Percentiles rank a stretch among this genome's conserved stretches.
These are phyloP conservation scores for Hyphantria cunea DNA, from an alignment of 1,140 invertebrate genomes.

Conservation along the genomic window DNA sequence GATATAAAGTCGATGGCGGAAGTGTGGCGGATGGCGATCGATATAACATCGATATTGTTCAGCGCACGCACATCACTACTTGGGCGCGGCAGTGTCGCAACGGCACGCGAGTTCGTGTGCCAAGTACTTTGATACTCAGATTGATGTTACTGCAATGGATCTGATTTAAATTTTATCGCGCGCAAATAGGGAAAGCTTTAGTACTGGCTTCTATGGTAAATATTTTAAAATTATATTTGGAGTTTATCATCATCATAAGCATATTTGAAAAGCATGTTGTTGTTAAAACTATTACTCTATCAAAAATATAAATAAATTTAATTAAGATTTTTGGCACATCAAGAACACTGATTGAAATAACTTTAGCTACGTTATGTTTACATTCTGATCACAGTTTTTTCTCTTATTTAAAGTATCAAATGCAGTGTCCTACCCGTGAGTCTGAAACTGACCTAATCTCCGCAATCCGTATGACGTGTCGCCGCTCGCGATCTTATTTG, in stretches of 20 bases:
- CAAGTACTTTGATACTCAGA: slow-evolving; percentile 10
- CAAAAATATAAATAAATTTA: no score
- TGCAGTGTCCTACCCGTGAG: not conserved
- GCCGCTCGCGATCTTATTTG: slow-evolving; percentile 42
- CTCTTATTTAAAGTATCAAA: not conserved
- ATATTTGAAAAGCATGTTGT: no score
- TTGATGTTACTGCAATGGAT: slow-evolving; percentile 4
- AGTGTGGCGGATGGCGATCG: slow-evolving; percentile 18
- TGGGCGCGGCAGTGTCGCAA: slow-evolving; percentile 72
- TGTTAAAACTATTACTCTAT: no score
- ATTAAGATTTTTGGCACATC: no score
- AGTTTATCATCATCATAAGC: no score
- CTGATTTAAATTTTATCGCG: not conserved
- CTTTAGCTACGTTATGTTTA: no score
- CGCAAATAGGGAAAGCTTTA: no score
- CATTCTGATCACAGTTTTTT: no score
- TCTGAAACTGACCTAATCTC: slow-evolving; percentile 38
- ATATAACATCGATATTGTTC: slow-evolving; percentile 44
- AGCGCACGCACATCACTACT: slow-evolving; percentile 58
- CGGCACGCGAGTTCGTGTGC: slow-evolving; percentile 58
- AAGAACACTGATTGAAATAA: no score
- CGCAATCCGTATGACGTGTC: slow-evolving; percentile 44
- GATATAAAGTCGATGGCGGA: slow-evolving; percentile 17
- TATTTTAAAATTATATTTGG: no score
- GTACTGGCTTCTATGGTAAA: no score